phyloP scores from a whole-genome alignment of 2,113 vertebrate species.

The Daubentonia madagascariensis region DNA sequence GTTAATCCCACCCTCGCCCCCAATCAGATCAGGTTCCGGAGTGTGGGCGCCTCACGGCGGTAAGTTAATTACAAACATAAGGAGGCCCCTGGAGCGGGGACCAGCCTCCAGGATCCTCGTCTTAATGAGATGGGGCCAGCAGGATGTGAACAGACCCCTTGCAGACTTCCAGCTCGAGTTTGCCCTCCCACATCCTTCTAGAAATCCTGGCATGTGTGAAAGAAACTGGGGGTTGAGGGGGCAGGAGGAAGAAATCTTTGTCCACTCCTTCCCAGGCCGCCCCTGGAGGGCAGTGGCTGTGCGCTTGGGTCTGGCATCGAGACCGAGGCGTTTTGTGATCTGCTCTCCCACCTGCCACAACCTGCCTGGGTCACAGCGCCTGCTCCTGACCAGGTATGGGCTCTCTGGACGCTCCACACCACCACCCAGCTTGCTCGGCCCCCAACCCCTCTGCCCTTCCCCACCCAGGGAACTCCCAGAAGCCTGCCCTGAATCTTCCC shows the following conservation, averaged over 20 bases:
- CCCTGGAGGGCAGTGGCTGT: rapidly evolving
- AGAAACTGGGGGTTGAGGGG: rapidly evolving
- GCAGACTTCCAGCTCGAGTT: not conserved
- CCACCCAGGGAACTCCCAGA: not conserved
- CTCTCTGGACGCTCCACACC: not conserved
- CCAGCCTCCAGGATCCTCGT: no score
- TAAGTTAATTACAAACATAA: not conserved
- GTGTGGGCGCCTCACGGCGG: not conserved
- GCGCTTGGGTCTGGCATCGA: rapidly evolving
- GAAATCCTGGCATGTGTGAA: rapidly evolving
- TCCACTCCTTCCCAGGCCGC: not conserved
- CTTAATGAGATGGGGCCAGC: rapidly evolving
- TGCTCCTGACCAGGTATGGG: rapidly evolving
- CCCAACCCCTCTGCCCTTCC: not conserved
- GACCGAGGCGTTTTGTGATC: rapidly evolving
- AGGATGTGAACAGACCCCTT: rapidly evolving
- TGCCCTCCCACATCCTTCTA: not conserved
- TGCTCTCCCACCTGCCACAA: not conserved
- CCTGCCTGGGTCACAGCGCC: not conserved
- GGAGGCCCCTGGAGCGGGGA: not conserved
- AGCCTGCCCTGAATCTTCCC: not conserved
- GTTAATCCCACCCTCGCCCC: not conserved
- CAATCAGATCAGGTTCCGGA: not conserved
- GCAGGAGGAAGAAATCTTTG: not conserved
- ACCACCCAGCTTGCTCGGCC: rapidly evolving